Percentiles rank a stretch among this genome's conserved stretches.
Evolutionary conservation across 2,888 invertebrate genomes (phyloP).

Genomic region (Hirtodrosophila cameraria): DNA sequence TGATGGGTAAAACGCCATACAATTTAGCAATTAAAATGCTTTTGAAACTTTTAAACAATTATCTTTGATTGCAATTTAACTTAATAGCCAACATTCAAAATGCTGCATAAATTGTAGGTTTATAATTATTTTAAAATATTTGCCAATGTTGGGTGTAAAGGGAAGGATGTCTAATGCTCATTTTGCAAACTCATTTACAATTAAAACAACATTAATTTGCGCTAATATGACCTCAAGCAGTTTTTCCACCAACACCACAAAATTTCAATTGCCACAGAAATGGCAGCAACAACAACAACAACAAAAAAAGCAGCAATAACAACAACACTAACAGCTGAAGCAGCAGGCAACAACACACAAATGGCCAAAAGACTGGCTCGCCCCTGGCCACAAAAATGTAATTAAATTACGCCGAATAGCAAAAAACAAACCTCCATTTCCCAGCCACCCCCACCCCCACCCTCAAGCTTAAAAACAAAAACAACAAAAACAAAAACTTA

Average conservation of each 20-base stretch:
- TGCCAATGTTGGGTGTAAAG: too few relatives aligned
- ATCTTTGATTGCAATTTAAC: too few relatives aligned
- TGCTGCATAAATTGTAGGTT: background rate
- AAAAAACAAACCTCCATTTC: constrained; percentile 12
- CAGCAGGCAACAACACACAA: too few relatives aligned
- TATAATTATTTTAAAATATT: too few relatives aligned
- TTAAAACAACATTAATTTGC: constrained; percentile 79
- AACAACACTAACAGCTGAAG: too few relatives aligned
- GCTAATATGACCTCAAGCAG: constrained; percentile 78
- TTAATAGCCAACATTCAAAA: background rate
- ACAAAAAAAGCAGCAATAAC: too few relatives aligned
- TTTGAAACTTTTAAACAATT: too few relatives aligned
- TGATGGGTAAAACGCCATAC: too few relatives aligned
- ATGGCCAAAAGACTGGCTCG: constrained; percentile 24
- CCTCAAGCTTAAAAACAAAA: background rate
- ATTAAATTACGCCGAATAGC: constrained; percentile 76
- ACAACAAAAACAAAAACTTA: constrained; percentile 54
- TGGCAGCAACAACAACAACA: constrained; percentile 21
- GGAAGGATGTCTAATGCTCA: constrained; percentile 22
- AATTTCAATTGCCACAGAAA: constrained; percentile 62
- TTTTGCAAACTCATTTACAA: constrained; percentile 75
- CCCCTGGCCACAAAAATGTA: constrained; percentile 74
- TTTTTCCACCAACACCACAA: constrained; percentile 55
- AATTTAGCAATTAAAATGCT: too few relatives aligned
- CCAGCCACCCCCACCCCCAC: background rate